These are phyloP conservation scores for Cantharis lateralis DNA, from an alignment of 2,888 invertebrate genomes.

Conservation along the genomic window DNA sequence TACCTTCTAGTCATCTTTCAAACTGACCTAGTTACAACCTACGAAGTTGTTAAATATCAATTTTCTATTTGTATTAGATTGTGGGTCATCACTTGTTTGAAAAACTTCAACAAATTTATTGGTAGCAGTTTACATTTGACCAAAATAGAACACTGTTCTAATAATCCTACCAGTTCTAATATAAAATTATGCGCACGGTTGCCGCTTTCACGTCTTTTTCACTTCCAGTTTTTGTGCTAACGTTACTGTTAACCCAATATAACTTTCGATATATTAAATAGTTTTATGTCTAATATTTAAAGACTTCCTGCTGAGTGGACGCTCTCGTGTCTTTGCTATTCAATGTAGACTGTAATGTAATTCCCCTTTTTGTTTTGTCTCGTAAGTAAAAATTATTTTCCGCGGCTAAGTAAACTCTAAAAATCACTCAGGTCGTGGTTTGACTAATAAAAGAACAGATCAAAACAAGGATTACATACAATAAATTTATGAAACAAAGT, in stretches of 20 bases:
- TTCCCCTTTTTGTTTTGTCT: no score
- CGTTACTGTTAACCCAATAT: background rate
- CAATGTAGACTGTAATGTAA: background rate
- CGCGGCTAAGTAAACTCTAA: no score
- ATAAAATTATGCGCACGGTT: background rate
- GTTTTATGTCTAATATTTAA: background rate
- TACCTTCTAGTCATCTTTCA: background rate
- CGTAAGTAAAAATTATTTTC: no score
- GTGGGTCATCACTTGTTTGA: background rate
- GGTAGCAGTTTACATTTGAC: background rate
- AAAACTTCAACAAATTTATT: background rate
- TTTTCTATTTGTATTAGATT: background rate
- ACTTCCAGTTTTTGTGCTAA: background rate
- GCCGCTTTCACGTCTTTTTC: background rate
- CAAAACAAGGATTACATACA: no score
- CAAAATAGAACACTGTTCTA: background rate
- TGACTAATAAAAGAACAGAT: no score
- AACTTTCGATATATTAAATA: background rate
- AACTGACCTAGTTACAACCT: background rate
- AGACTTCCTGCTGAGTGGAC: background rate
- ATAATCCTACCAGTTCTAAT: background rate
- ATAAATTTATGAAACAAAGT: no score
- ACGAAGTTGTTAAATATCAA: background rate
- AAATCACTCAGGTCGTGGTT: no score
- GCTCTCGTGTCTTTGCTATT: background rate